Evolutionary conservation across 2,888 invertebrate genomes (phyloP), one percentile per base, ranked within the genome.

Genomic region (Phlogophora meticulosa): DNA sequence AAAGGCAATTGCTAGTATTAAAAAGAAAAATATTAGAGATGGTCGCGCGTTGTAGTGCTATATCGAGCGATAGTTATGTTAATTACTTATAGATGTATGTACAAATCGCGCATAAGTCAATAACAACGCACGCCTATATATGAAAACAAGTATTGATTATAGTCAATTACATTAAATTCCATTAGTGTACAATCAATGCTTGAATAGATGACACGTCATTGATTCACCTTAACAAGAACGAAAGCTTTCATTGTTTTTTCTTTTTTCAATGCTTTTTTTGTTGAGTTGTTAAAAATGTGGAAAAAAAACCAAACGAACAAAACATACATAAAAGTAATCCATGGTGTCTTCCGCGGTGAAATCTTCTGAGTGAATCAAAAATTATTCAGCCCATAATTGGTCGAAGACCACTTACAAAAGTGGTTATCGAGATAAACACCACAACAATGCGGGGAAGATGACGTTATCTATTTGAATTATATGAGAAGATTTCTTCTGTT

Each of bases 321-420:
- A 42, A 76, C 0, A 40, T 57, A 53, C 32, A 40, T 36, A 15
- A 36, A 45, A 22, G n/a, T 13, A 36, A 28, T 36, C 36, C 17
- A 46, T 24, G 7, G 22, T 1, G 28, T 59, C 72, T 70, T 72
- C 61, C 7, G 7, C 0, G 9, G 9, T 20, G 9, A 20, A 38
- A 46, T 61, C 76, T 51, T 70, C 61, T 22, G 7, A n/a, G 4
- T 71, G 1, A 13, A 11, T 48, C 11, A 71, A 28, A 3, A 24
- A 28, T 15, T 10, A 9, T 49, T 15, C 17, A 7, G 17, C 10
- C 13, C 22, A 15, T 10, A 36, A 28, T 5, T 49, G 13, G 11
- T n/a, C 10, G 1, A 17, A 46, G 9, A 4, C 15, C 10, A 36
- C 28, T 36, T 7, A 28, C 10, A 9, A 10, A 32, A 5, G 48